A percentile compares a stretch with the other conserved stretches of the same genome.
These are phyloP conservation scores for Erethizon dorsatum DNA, from an alignment of 2,797 vertebrate genomes.

Conservation along the genomic window DNA sequence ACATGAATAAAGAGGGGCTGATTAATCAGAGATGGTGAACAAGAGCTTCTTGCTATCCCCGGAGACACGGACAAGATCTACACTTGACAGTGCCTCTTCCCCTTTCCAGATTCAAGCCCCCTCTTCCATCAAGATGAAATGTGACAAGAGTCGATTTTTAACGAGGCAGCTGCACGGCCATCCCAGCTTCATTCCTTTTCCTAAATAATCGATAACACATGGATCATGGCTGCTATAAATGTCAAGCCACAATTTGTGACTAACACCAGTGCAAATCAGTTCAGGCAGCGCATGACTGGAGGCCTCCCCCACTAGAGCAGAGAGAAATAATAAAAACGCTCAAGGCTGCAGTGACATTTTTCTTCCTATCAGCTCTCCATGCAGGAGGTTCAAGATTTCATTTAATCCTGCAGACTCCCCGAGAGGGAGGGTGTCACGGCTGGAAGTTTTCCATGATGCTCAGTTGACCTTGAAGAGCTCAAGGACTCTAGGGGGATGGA, in stretches of 20 bases:
- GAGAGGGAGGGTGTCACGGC: neutral
- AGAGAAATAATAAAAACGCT: neutral
- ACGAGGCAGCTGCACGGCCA: neutral
- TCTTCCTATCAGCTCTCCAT: neutral
- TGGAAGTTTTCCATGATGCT: neutral
- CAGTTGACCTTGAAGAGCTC: constrained; percentile 34
- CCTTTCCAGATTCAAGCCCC: neutral
- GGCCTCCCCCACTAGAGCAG: neutral
- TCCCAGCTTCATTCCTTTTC: constrained; percentile 1
- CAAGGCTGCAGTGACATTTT: neutral
- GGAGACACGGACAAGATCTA: rapidly evolving
- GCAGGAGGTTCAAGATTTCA: neutral
- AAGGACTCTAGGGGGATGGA: neutral
- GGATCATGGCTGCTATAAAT: constrained; percentile 46
- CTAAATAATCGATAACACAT: constrained; percentile 56
- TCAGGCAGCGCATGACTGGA: neutral
- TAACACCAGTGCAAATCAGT: neutral
- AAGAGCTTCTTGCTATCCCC: neutral
- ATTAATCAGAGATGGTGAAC: neutral
- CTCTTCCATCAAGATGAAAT: neutral
- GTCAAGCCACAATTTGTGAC: constrained; percentile 63
- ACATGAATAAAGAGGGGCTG: neutral
- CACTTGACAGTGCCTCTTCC: rapidly evolving
- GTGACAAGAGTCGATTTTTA: neutral
- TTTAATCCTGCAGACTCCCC: neutral